Conservation (phyloP, 2,888 invertebrate genomes). For the Ochropleura plecta region DNA sequence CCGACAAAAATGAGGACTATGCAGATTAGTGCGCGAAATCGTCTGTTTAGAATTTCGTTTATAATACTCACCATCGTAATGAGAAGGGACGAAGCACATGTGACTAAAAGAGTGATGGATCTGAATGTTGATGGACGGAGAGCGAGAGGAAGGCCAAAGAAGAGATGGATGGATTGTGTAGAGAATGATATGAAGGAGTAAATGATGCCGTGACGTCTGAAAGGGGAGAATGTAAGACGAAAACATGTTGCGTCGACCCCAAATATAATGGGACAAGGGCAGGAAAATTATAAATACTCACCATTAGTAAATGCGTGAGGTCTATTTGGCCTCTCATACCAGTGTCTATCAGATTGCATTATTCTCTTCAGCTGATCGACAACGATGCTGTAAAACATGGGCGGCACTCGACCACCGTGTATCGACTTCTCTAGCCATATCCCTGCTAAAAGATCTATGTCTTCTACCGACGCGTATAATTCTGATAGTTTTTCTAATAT, state of each 20-base stretch:
- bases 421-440: slow-evolving; percentile 95
- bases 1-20: too few species aligned
- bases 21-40: too few species aligned
- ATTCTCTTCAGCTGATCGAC: slow-evolving; percentile 95
- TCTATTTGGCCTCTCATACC: slow-evolving; percentile 85
- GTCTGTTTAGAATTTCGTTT: too few species aligned
- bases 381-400: slow-evolving; percentile 96
- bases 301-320: slow-evolving; percentile 72
- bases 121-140: too few species aligned
- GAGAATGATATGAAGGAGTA: too few species aligned
- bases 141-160: too few species aligned
- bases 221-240: background rate
- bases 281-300: slow-evolving; percentile 45
- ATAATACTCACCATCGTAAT: too few species aligned
- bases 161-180: too few species aligned
- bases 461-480: slow-evolving; percentile 71
- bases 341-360: slow-evolving; percentile 95
- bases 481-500: slow-evolving; percentile 22
- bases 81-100: too few species aligned
- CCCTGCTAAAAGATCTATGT: slow-evolving; percentile 96
- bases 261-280: background rate
- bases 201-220: background rate
- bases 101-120: too few species aligned
- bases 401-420: slow-evolving; percentile 95
- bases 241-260: background rate